Evolutionary conservation across 2,113 vertebrate genomes (phyloP).

Genomic region (Oxyruncus cristatus): DNA sequence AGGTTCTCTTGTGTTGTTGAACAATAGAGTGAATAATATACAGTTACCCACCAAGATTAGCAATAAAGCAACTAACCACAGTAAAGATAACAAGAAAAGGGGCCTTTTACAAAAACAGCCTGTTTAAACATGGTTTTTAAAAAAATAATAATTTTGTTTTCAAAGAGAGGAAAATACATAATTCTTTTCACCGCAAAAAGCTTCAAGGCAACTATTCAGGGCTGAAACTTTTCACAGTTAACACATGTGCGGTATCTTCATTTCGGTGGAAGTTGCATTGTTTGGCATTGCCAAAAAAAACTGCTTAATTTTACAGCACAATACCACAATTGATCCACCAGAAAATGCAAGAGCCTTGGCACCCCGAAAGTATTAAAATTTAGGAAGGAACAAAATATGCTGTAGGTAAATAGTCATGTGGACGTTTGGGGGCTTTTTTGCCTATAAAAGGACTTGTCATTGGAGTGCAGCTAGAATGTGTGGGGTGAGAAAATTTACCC

Average conservation of each 20-base stretch:
- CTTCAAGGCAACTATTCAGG: constrained; percentile 61
- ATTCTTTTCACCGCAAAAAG: constrained; percentile 57
- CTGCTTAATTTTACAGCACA: constrained; percentile 60
- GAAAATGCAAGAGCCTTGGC: constrained; percentile 43
- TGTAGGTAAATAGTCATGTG: constrained; percentile 56
- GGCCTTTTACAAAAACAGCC: constrained; percentile 48
- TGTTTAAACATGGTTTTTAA: constrained; percentile 32
- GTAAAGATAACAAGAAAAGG: constrained; percentile 60
- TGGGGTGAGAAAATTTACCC: constrained; percentile 67
- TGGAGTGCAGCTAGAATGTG: constrained; percentile 54
- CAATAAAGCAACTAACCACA: constrained; percentile 63
- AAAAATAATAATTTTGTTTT: constrained; percentile 15
- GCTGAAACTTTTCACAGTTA: constrained; percentile 55
- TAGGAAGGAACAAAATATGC: constrained; percentile 58
- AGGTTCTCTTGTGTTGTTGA: constrained; percentile 64
- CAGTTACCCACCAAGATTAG: constrained; percentile 62
- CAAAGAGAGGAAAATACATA: constrained; percentile 65
- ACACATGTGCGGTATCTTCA: constrained; percentile 58
- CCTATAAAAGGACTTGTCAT: constrained; percentile 61
- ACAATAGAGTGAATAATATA: constrained; percentile 69
- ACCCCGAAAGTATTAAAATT: constrained; percentile 44
- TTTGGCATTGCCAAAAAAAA: constrained; percentile 57
- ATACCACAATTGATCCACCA: constrained; percentile 57
- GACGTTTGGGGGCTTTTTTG: not conserved
- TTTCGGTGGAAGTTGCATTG: constrained; percentile 56